These are phyloP conservation scores for Ellobium chinense DNA, from an alignment of 2,888 invertebrate species.

Conservation along the genomic window DNA sequence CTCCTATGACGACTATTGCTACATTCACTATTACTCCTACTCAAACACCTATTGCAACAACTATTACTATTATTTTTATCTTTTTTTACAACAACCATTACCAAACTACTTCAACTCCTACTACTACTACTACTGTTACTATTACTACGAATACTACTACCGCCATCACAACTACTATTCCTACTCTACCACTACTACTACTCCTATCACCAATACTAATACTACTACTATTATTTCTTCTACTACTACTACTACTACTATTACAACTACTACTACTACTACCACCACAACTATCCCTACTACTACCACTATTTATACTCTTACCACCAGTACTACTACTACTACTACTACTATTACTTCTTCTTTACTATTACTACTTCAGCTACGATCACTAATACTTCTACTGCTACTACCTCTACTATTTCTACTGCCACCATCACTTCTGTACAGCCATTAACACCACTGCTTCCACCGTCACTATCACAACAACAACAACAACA, in stretches of 20 bases:
- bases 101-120: slow-evolving; percentile 32
- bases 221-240: slow-evolving; percentile 37
- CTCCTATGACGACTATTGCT: too few species aligned
- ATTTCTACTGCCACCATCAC: slow-evolving; percentile 25
- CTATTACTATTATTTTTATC: too few species aligned
- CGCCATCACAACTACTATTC: slow-evolving; percentile 40
- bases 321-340: slow-evolving; percentile 39
- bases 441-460: slow-evolving; percentile 22
- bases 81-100: too few species aligned
- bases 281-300: slow-evolving; percentile 39
- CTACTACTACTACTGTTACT: slow-evolving; percentile 44
- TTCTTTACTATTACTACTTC: slow-evolving; percentile 39
- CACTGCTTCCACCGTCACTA: slow-evolving; percentile 24
- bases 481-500: too few species aligned
- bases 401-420: slow-evolving; percentile 40
- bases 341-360: slow-evolving; percentile 40
- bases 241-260: slow-evolving; percentile 45
- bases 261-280: slow-evolving; percentile 46
- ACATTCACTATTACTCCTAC: too few species aligned
- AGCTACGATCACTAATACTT: slow-evolving; percentile 23
- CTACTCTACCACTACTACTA: slow-evolving; percentile 43
- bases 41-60: too few species aligned
- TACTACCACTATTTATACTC: slow-evolving; percentile 39
- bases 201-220: slow-evolving; percentile 41
- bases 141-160: slow-evolving; percentile 43